phyloP scores from a whole-genome alignment of 1,140 invertebrate species.

The Scaptomyza hsui region DNA sequence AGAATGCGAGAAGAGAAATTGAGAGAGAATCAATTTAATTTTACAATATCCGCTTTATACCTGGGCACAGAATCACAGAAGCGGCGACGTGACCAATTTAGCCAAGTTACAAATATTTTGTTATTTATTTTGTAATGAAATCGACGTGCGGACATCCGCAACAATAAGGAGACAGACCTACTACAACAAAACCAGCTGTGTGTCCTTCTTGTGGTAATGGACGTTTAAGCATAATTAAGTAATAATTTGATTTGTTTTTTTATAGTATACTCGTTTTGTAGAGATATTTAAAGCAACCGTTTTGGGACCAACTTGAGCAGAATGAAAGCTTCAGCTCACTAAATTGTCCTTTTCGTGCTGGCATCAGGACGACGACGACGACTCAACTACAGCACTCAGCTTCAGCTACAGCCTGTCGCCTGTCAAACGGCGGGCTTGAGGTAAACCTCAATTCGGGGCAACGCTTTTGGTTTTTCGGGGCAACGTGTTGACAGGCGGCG shows the following conservation, averaged over 20 bases:
- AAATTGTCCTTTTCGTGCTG: neutral
- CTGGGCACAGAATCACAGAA: conserved; percentile 48
- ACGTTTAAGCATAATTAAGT: conserved; percentile 74
- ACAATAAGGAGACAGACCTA: conserved; percentile 1
- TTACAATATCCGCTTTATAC: conserved; percentile 82
- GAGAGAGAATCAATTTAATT: conserved; percentile 74
- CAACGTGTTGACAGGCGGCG: conserved; percentile 35
- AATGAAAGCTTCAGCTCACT: neutral
- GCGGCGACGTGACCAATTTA: conserved; percentile 75
- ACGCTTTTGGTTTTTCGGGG: conserved; percentile 23
- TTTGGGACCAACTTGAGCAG: neutral
- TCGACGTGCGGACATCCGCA: conserved; percentile 51
- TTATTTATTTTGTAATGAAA: conserved; percentile 72
- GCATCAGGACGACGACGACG: neutral
- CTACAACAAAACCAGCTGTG: conserved; percentile 39
- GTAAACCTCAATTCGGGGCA: conserved; percentile 37
- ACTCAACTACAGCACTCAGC: neutral
- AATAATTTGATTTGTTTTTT: conserved; percentile 66
- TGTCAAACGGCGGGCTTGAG: conserved; percentile 34
- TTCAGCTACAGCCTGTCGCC: neutral
- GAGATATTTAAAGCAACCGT: neutral
- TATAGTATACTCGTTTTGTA: neutral
- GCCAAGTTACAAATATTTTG: conserved; percentile 73
- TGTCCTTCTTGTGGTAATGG: conserved; percentile 41
- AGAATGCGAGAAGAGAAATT: conserved; percentile 18